Evolutionary conservation across 2,888 invertebrate species (phyloP).

Genomic region (Allygus modestus): DNA sequence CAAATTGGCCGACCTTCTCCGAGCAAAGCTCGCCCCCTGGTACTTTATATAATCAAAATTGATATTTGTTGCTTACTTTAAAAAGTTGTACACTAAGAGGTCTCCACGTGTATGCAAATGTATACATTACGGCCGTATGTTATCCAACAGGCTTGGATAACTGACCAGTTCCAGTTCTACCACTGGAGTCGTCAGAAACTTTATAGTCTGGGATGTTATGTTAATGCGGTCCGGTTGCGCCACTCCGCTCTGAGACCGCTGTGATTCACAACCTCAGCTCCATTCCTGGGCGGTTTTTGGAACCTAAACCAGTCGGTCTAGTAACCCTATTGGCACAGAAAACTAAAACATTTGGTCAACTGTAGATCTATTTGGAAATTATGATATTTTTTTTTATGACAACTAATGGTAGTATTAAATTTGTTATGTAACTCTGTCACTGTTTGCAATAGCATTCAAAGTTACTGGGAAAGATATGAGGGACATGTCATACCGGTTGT

Average conservation of each 20-base stretch:
- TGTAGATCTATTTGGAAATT: too few relatives aligned
- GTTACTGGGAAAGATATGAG: too few relatives aligned
- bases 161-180: background rate
- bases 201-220: constrained; percentile 19
- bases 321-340: background rate
- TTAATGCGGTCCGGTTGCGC: constrained; percentile 12
- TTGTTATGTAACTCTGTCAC: too few relatives aligned
- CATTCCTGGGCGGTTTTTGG: too few relatives aligned
- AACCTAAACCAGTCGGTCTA: background rate
- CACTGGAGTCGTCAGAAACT: background rate
- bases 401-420: too few relatives aligned
- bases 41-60: too few relatives aligned
- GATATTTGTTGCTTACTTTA: background rate
- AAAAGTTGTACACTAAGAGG: background rate
- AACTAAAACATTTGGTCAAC: too few relatives aligned
- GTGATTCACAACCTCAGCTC: background rate
- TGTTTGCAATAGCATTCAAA: too few relatives aligned
- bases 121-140: background rate
- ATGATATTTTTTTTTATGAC: too few relatives aligned
- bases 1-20: too few relatives aligned
- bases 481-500: too few relatives aligned
- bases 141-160: constrained; percentile 13
- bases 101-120: constrained; percentile 14
- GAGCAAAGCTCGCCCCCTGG: too few relatives aligned
- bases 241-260: background rate